These are phyloP conservation scores for Ctenosaura bakeri DNA, from an alignment of 2,797 vertebrate genomes.

Conservation along the genomic window DNA sequence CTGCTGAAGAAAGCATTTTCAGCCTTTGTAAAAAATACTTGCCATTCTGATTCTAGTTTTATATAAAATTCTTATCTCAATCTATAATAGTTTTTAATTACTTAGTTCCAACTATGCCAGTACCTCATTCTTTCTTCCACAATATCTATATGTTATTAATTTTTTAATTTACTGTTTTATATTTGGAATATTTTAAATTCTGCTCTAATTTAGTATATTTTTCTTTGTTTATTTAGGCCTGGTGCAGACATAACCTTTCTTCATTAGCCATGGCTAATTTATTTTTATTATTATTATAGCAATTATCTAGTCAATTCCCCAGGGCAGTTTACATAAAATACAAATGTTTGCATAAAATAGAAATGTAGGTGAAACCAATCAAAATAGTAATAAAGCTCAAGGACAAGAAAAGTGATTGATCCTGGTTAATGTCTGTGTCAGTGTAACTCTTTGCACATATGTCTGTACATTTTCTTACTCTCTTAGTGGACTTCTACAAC, in stretches of 20 bases:
- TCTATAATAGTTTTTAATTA: conserved; percentile 33
- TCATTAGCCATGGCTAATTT: neutral
- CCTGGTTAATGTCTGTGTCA: neutral
- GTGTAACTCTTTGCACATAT: conserved; percentile 17
- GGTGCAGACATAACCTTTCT: neutral
- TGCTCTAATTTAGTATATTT: conserved; percentile 20
- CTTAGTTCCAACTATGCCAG: conserved; percentile 10
- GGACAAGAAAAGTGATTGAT: conserved; percentile 18
- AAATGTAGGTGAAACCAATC: neutral
- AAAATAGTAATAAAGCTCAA: neutral
- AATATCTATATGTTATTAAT: conserved; percentile 26
- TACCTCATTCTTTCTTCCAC: conserved; percentile 1
- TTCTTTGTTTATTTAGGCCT: conserved; percentile 21
- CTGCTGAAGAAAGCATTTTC: neutral
- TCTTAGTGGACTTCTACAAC: neutral
- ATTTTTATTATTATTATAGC: neutral
- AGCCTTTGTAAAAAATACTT: conserved; percentile 4
- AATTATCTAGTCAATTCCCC: neutral
- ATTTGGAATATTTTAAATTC: neutral
- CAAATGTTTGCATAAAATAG: neutral
- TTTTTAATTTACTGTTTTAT: conserved; percentile 12
- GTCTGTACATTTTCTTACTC: conserved; percentile 24
- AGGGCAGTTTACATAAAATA: neutral
- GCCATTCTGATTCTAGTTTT: conserved; percentile 20
- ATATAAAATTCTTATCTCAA: conserved; percentile 11